Conservation (phyloP, 2,888 invertebrate species). For the Leptopterna dolabrata region DNA sequence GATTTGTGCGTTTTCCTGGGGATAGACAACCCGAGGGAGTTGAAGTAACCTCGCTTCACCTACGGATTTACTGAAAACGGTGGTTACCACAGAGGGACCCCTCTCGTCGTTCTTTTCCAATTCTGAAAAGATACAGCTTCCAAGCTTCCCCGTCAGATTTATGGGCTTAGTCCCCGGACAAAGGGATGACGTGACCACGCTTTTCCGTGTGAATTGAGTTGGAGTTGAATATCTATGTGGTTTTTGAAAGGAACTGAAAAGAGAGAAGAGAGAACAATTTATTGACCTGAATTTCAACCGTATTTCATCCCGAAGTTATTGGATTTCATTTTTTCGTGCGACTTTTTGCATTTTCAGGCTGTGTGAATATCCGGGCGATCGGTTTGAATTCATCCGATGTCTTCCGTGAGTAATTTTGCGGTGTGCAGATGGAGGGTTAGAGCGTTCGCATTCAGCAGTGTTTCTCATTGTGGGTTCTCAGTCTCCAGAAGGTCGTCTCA, state of each 20-base stretch:
- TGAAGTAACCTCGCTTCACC: not conserved
- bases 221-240: not conserved
- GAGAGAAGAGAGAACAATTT: not conserved
- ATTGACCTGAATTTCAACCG: not conserved
- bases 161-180: conserved; percentile 17
- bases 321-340: not conserved
- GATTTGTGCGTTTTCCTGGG: not conserved
- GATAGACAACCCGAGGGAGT: not conserved
- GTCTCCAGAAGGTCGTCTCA: no score
- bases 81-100: not conserved
- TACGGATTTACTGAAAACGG: conserved; percentile 12
- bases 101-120: not conserved
- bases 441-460: no score
- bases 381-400: no score
- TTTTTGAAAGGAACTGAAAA: not conserved
- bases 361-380: no score
- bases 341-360: no score
- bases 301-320: not conserved
- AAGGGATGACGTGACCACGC: conserved; percentile 3
- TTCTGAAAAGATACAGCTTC: conserved; percentile 17
- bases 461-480: no score
- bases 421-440: no score
- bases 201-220: not conserved
- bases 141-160: not conserved
- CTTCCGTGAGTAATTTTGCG: no score